Conservation (phyloP, 2,113 vertebrate genomes). For the Cynoglossus semilaevis region DNA sequence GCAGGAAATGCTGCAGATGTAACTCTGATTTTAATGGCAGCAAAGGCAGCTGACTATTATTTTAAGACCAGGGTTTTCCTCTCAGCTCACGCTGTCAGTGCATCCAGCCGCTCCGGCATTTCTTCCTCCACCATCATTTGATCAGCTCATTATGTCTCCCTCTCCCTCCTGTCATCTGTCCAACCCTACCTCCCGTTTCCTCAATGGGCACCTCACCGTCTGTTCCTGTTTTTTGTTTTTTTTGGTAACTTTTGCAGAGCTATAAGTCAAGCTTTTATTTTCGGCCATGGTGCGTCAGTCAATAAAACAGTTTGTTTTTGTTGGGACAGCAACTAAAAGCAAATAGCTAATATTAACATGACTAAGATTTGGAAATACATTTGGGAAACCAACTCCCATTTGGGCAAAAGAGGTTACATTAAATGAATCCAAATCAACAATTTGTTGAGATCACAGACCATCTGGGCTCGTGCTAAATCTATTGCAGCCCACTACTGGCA, state of each 20-base stretch:
- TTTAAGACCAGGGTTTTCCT: constrained; percentile 32
- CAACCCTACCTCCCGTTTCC: constrained; percentile 29
- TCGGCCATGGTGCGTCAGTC: too few species aligned
- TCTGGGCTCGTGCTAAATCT: neutral
- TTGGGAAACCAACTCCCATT: too few species aligned
- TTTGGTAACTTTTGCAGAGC: neutral
- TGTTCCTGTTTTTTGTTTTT: constrained; percentile 11
- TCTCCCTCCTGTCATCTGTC: constrained; percentile 42
- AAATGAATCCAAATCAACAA: neutral
- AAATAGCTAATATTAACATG: too few species aligned
- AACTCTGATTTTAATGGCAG: constrained; percentile 25
- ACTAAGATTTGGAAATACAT: too few species aligned
- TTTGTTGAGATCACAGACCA: neutral
- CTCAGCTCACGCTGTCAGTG: constrained; percentile 28
- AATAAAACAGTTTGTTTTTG: too few species aligned
- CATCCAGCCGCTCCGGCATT: constrained; percentile 42
- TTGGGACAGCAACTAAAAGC: too few species aligned
- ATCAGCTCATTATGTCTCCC: constrained; percentile 56
- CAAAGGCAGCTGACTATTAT: constrained; percentile 26
- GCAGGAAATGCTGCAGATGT: constrained; percentile 22
- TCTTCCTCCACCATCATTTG: constrained; percentile 46
- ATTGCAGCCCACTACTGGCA: neutral
- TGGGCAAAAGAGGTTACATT: neutral
- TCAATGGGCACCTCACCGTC: constrained; percentile 11
- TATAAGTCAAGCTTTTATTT: neutral